Evolutionary conservation across 1,140 invertebrate species (phyloP).

Genomic region (Cotesia vestalis): DNA sequence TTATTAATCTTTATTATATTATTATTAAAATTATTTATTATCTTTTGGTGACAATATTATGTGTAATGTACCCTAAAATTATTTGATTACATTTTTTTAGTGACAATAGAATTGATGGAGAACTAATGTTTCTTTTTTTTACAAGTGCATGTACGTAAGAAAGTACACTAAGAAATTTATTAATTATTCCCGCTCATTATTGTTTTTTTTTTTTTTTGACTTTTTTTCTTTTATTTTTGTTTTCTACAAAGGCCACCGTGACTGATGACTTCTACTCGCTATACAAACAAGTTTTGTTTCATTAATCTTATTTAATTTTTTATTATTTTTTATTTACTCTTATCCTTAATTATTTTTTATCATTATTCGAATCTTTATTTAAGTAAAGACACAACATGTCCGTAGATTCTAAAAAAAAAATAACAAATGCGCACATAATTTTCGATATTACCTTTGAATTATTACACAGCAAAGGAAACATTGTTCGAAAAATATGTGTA

Average conservation of each 20-base stretch:
- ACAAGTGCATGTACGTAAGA: conserved; percentile 19
- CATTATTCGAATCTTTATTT: conserved; percentile 18
- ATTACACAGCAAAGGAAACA: not conserved
- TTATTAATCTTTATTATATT: not conserved
- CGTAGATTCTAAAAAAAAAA: conserved; percentile 35
- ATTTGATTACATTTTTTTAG: conserved; percentile 18
- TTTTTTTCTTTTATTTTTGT: conserved; percentile 3
- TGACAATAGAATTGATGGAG: conserved; percentile 6
- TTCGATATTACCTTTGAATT: too few species aligned
- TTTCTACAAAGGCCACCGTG: conserved; percentile 8
- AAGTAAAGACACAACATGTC: conserved; percentile 30
- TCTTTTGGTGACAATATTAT: not conserved
- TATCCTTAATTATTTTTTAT: conserved; percentile 22
- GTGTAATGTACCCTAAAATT: not conserved
- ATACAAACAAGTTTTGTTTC: conserved; percentile 27
- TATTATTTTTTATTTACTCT: conserved; percentile 18
- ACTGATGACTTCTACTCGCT: conserved; percentile 32
- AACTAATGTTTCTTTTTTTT: conserved; percentile 13
- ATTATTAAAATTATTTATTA: conserved; percentile 6
- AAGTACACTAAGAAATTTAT: conserved; percentile 15
- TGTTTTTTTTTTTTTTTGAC: not conserved
- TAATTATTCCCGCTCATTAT: conserved; percentile 4
- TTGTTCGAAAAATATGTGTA: not conserved
- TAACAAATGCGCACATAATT: conserved; percentile 24
- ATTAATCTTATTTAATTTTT: conserved; percentile 20